Evolutionary conservation across 2,888 invertebrate genomes (phyloP), one percentile per base, ranked within the genome.

Genomic region (Drosophila borborema): DNA sequence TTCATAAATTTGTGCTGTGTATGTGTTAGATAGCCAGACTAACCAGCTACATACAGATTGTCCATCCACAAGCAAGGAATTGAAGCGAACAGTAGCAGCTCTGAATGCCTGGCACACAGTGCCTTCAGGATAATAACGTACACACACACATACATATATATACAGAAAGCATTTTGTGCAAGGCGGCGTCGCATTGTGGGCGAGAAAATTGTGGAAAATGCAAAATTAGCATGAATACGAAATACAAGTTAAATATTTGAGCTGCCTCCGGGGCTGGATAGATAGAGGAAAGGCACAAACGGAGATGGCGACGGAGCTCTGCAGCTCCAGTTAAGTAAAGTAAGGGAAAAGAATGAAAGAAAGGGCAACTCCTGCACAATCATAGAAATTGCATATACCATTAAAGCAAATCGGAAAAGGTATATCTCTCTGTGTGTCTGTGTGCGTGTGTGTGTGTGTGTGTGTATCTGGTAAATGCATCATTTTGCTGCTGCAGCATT

Each of bases 171-270:
- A 65, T 65, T 80, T 64, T 77, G 46, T 63, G 63, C 73, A 61
- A 64, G 63, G 40, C 63, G 54, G 38, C 45, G 68, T 46, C 18
- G 46, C 10, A 45, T 71, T 74, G 76, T 61, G 77, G 71, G 83
- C 66, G 80, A 82, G 74, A 90, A 86, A 88, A 82, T 90, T 90
- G 85, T 86, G 90, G 77, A 86, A 90, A 86, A 86, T 86, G 89
- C 86, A 89, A 90, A 90, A 86, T 86, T 86, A 86, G 86, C 90
- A 86, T 90, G 89, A 89, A 86, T 86, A 82, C 86, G 75, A 90
- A 86, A 86, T 89, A 81, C 84, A 89, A 86, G 86, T 89, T 90
- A 90, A 86, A 86, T 86, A 86, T 86, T 86, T 90, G 89, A 86
- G 74, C 74, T 86, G 76, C 72, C 86, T 23, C 61, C 46, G 41